Evolutionary conservation across 2,888 invertebrate genomes (phyloP).

Genomic region (Himalopsyche japonica): DNA sequence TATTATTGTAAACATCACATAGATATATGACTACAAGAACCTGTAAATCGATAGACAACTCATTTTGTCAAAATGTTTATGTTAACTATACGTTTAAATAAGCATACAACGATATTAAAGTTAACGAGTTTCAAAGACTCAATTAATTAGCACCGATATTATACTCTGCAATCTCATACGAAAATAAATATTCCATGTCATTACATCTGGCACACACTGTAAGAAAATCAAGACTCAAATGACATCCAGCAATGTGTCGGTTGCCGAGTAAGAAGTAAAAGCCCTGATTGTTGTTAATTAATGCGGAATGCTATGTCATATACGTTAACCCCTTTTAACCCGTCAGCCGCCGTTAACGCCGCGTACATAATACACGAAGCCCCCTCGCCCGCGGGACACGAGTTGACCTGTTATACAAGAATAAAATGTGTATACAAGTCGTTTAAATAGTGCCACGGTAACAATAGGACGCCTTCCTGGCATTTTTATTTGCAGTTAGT

Average conservation of each 20-base stretch:
- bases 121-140: no score
- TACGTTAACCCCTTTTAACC: slow-evolving; percentile 4
- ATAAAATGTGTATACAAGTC: background rate
- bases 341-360: background rate
- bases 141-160: no score
- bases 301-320: slow-evolving; percentile 8
- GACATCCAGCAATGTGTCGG: background rate
- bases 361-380: background rate
- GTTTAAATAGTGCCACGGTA: background rate
- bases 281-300: slow-evolving; percentile 18
- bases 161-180: no score
- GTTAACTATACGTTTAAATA: no score
- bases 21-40: no score
- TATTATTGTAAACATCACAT: no score
- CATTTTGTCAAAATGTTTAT: no score
- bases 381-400: background rate
- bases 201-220: no score
- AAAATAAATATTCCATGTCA: no score
- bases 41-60: no score
- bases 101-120: no score
- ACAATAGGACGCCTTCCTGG: background rate
- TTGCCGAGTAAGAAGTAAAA: background rate
- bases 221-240: background rate
- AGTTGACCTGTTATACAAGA: background rate
- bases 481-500: background rate